Base-by-base conservation (phyloP, 1,140 invertebrate genomes). In the Chionoecetes opilio region DNA sequence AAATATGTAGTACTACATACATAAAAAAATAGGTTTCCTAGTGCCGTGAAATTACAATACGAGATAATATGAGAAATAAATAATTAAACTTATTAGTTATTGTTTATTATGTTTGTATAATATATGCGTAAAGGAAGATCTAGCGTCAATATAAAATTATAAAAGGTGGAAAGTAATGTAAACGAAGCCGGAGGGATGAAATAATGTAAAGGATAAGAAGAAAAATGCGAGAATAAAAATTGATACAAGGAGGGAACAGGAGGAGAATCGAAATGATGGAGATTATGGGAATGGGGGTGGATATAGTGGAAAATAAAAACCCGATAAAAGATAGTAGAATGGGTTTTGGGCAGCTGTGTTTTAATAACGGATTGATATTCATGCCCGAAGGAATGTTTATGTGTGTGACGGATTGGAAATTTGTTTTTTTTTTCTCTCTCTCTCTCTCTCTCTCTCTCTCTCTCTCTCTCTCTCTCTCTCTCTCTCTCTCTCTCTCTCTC, bases 271-370 rank as follows among this genome's bases (percentile, higher is more conserved):
- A 26, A 75, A 21, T 0, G 63, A 75, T 75, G 63, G 21, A 75
- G 63, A 75, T 75, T 75, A 75, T 17, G 63, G 9, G 63, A 26
- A 75, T 75, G 63, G 21, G 21, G 63, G 63, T 75, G 63, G 84
- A 86, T 26, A 86, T 31, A 86, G 84, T 35, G 84, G 84, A 86
- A 86, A 86, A 86, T 35, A 32, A 35, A 53, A 53, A 29, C 41
- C 53, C 14, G 35, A 90, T 53, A 90, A 53, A 90, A 26, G 63
- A 75, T 75, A 14, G 41, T 75, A 53, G n/a, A 75, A 75, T 75
- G 63, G 63, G 63, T n/a, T n/a, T 17, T n/a, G 63, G 63, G 21
- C 63, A 75, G 63, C 63, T 75, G 63, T 75, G 63, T 75, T 75
- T 75, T 75, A 75, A 75, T 75, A 75, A 75, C 63, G 63, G 63